Percentiles rank a stretch among this genome's conserved stretches.
Conservation (phyloP, 2,888 invertebrate species). For the Himalopsyche tibetana region DNA sequence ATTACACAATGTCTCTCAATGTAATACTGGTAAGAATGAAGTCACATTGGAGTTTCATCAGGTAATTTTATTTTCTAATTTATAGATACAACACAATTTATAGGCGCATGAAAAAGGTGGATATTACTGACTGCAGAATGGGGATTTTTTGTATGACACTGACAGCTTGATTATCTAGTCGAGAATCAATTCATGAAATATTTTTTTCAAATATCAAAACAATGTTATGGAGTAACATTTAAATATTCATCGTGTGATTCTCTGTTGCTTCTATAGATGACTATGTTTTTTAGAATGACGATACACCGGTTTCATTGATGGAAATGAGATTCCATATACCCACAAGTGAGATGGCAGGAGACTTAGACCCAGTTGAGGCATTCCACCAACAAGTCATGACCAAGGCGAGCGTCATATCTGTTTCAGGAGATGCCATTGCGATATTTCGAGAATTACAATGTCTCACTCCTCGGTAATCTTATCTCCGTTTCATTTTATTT, state of each 20-base stretch:
- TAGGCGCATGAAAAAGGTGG: no score
- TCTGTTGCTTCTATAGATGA: background rate
- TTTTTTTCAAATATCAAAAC: no score
- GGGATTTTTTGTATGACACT: no score
- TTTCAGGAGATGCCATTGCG: conserved; percentile 98
- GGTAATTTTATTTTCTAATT: conserved; percentile 71
- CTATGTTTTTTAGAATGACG: conserved; percentile 89
- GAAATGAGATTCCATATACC: conserved; percentile 99
- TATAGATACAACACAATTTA: no score
- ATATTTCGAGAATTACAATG: conserved; percentile 98
- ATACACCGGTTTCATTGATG: conserved; percentile 96
- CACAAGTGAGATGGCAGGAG: conserved; percentile 89
- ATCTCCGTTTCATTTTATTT: background rate
- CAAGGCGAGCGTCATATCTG: conserved; percentile 98
- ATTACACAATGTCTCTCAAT: conserved; percentile 95
- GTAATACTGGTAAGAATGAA: conserved; percentile 97
- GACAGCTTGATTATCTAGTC: no score
- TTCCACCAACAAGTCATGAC: conserved; percentile 98
- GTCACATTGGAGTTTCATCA: conserved; percentile 98
- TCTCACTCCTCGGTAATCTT: conserved; percentile 92
- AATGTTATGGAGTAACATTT: no score
- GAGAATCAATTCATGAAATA: no score
- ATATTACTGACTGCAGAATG: no score
- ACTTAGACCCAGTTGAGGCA: conserved; percentile 95
- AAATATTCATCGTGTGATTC: background rate